Base-by-base conservation (phyloP, 2,888 invertebrate species). In the Philonicus albiceps region DNA sequence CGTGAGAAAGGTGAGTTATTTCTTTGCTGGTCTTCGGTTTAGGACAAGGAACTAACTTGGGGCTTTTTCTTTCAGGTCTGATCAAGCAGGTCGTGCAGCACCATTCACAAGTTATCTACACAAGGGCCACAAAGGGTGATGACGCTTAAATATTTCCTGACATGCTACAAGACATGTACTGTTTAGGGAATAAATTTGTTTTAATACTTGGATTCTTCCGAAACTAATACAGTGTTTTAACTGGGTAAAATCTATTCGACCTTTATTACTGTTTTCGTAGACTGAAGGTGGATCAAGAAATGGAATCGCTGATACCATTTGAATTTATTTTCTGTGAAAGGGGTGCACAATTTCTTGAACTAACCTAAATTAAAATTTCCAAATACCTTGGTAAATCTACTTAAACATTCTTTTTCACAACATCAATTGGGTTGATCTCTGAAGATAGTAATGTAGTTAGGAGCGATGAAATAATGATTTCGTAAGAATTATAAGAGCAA, bases 51-150 rank as follows among this genome's bases (percentile, higher is more conserved):
- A 74, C 81, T 87, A 37, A 34, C 22, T 11, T 55, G 34, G 55
- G 19, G 4, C 64, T n/a, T 85, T 19, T 78, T 43, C 34, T 16
- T 84, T 16, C 93, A 97, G 97, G 98, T 91, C 93, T 98, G 90
- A 99, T 99, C 92, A 97, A 96, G 92, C 97, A 97, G 93, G 98
- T 99, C 89, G 97, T 98, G 87, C 97, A 98, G 93, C 99, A 99
- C 93, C 97, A 97, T 92, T 97, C 98, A 85, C 99, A 99, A 93
- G 95, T 98, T 89, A 99, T 99, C 92, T 99, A 98, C 94, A 99
- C 99, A 43, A 95, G 99, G 92, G 96, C 98, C 87, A 98, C 98
- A 74, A 98, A 98, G 94, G 97, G 96, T 90, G 98, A 98, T 91
- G 98, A 98, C 91, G 95, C 95, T 90, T 96, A 96, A 94, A 89